Conservation (phyloP, 2,797 vertebrate genomes). For the Poeciliopsis gracilis region DNA sequence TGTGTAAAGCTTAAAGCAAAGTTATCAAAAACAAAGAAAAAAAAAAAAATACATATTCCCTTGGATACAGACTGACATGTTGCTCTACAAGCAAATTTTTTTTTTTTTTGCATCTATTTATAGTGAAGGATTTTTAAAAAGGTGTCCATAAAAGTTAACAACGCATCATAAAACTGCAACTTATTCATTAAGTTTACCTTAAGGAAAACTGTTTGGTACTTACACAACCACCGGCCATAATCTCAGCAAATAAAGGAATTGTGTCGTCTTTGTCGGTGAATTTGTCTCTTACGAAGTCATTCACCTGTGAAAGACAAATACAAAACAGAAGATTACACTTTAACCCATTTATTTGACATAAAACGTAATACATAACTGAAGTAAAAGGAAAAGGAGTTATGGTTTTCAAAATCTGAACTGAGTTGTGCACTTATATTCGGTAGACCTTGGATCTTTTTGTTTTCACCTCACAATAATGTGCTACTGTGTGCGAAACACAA, state of each 20-base stretch:
- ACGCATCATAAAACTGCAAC: conserved; percentile 9
- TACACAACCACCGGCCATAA: conserved; percentile 94
- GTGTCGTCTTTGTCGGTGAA: conserved; percentile 87
- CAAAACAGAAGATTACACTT: neutral
- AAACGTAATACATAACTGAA: neutral
- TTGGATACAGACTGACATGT: conserved; percentile 23
- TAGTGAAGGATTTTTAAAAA: conserved; percentile 12
- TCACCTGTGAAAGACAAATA: conserved; percentile 82
- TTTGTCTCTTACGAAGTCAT: conserved; percentile 97
- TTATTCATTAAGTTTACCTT: neutral
- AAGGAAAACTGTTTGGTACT: conserved; percentile 72
- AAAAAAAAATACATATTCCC: conserved; percentile 38
- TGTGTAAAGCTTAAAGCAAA: conserved; percentile 48
- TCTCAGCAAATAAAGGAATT: conserved; percentile 89
- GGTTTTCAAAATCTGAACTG: neutral
- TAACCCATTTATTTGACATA: neutral
- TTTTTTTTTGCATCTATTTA: conserved; percentile 7
- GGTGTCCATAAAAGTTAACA: conserved; percentile 23
- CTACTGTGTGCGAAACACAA: neutral
- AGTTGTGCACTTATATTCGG: neutral
- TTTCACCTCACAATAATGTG: neutral
- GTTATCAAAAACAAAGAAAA: conserved; percentile 12
- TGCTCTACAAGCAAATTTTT: conserved; percentile 7
- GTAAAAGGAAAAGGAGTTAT: neutral
- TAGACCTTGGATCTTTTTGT: neutral